A percentile compares a stretch with the other conserved stretches of the same genome.
phyloP scores from a whole-genome alignment of 2,888 invertebrate genomes.

The Eristalis arbustorum region DNA sequence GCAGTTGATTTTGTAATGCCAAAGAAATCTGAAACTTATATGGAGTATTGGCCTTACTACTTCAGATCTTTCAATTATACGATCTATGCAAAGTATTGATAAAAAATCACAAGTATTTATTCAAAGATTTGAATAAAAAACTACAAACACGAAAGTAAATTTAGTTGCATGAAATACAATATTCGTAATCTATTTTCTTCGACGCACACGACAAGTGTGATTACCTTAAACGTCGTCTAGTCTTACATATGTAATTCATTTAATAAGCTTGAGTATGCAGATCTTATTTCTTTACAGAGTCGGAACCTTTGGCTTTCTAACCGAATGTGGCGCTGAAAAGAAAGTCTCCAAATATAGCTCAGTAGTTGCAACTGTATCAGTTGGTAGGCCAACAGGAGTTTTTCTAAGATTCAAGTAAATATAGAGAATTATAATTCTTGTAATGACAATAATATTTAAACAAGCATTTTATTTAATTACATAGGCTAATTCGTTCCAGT shows the following conservation, averaged over 20 bases:
- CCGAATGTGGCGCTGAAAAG: conserved; percentile 96
- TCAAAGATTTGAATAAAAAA: no score
- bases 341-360: conserved; percentile 94
- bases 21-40: no score
- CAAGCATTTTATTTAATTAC: not conserved
- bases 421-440: not conserved
- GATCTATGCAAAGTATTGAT: not conserved
- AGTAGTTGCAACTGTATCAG: conserved; percentile 90
- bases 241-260: conserved; percentile 24
- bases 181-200: no score
- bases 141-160: no score
- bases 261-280: not conserved
- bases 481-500: conserved; percentile 90
- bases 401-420: conserved; percentile 90
- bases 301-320: conserved; percentile 91
- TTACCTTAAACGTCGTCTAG: no score
- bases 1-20: no score
- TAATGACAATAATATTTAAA: not conserved
- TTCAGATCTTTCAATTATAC: not conserved
- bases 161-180: no score
- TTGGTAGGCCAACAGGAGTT: conserved; percentile 94
- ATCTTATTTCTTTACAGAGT: conserved; percentile 82
- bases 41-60: not conserved
- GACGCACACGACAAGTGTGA: no score
- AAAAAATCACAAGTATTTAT: no score